Conservation (phyloP, 1,140 invertebrate species). For the Ephestia elutella region DNA sequence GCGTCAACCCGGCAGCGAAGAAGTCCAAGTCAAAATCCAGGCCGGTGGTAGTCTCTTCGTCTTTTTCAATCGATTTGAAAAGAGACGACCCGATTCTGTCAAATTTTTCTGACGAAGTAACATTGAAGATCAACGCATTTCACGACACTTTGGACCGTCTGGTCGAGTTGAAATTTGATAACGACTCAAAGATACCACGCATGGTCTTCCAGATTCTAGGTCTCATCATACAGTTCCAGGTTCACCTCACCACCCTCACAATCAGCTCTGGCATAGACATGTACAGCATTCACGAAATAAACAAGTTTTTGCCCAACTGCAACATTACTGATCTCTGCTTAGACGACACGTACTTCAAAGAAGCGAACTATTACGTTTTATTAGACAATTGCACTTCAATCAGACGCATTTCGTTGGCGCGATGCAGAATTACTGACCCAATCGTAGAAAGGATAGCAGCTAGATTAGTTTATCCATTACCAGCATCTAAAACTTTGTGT, state of each 20-base stretch:
- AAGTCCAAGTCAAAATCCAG: constrained; percentile 5
- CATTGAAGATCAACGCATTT: constrained; percentile 5
- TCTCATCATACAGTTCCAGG: constrained; percentile 12
- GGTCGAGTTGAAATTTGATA: constrained; percentile 16
- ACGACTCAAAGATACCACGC: constrained; percentile 10
- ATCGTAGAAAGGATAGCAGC: constrained; percentile 31
- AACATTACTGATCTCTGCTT: constrained; percentile 30
- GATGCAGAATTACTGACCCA: constrained; percentile 44
- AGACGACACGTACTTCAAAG: constrained; percentile 32
- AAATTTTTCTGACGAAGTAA: background rate
- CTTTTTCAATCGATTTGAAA: background rate
- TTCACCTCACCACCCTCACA: constrained; percentile 5
- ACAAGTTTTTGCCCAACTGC: constrained; percentile 9
- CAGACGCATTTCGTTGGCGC: constrained; percentile 37
- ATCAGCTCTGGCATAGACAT: constrained; percentile 17
- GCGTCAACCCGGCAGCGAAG: background rate
- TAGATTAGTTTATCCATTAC: constrained; percentile 29
- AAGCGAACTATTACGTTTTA: constrained; percentile 44
- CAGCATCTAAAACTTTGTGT: constrained; percentile 36
- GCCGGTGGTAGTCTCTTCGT: background rate
- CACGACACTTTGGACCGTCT: constrained; percentile 13
- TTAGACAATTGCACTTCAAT: constrained; percentile 27
- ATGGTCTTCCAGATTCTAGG: constrained; percentile 16
- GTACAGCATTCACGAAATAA: constrained; percentile 14
- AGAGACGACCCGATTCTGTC: background rate